phyloP scores from a whole-genome alignment of 2,797 vertebrate species.

The Argya squamiceps region DNA sequence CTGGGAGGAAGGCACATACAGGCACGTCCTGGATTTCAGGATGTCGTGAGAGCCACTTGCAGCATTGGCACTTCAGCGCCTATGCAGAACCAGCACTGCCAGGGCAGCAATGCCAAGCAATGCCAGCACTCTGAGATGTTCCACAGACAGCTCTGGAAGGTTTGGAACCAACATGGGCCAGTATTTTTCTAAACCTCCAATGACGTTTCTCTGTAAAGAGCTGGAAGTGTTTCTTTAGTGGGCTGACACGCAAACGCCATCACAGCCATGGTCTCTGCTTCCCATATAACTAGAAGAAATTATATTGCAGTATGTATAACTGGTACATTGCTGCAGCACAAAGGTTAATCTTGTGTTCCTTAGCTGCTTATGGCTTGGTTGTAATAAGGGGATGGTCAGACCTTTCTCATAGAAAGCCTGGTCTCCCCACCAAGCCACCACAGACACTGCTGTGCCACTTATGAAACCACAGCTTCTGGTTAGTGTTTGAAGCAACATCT shows the following conservation, averaged over 20 bases:
- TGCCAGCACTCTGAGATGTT: neutral
- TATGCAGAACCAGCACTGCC: rapidly evolving
- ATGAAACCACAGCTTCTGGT: neutral
- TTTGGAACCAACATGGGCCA: neutral
- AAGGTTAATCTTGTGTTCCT: neutral
- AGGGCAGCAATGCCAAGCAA: neutral
- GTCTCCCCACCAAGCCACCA: neutral
- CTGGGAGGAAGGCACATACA: neutral
- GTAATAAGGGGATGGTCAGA: neutral
- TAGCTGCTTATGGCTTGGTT: neutral
- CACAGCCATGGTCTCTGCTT: neutral
- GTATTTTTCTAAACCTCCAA: neutral
- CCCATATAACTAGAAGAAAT: neutral
- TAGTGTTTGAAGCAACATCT: neutral
- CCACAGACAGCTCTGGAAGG: neutral
- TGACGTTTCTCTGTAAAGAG: neutral
- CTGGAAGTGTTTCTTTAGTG: neutral
- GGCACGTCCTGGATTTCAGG: neutral
- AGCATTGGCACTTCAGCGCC: neutral
- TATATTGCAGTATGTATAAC: neutral
- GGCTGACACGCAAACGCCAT: neutral
- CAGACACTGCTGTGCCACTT: neutral
- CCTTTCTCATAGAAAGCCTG: neutral
- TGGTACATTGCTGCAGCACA: neutral
- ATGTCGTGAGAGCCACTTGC: neutral